Evolutionary conservation across 2,113 vertebrate genomes (phyloP).

Genomic region (Callaeas wilsoni): DNA sequence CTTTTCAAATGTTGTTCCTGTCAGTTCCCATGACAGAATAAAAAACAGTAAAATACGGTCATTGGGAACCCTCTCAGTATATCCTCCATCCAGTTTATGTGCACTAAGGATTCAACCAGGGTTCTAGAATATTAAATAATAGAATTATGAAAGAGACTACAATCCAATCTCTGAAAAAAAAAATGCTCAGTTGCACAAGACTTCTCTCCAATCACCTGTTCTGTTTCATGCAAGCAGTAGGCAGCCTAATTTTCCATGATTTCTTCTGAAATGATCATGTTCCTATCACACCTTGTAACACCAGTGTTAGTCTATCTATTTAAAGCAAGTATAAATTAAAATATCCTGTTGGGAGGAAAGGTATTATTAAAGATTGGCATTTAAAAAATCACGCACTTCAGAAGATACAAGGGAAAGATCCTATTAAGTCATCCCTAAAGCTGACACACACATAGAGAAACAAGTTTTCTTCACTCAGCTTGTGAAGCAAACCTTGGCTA

Average conservation of each 20-base stretch:
- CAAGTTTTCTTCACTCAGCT: neutral
- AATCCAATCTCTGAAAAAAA: constrained; percentile 48
- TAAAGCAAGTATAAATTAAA: constrained; percentile 37
- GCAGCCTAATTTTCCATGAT: neutral
- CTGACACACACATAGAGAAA: neutral
- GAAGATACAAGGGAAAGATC: neutral
- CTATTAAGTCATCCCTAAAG: neutral
- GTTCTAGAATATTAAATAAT: constrained; percentile 41
- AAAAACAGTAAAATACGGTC: constrained; percentile 60
- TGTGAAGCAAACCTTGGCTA: neutral
- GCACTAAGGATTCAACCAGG: constrained; percentile 25
- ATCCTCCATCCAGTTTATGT: constrained; percentile 29
- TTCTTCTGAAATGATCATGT: constrained; percentile 27
- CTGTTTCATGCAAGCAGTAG: constrained; percentile 23
- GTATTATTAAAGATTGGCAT: constrained; percentile 16
- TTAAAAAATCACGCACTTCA: neutral
- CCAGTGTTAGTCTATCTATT: constrained; percentile 2
- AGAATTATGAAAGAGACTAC: constrained; percentile 57
- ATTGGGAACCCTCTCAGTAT: constrained; percentile 32
- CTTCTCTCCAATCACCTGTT: neutral
- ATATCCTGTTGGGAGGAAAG: neutral
- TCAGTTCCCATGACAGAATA: constrained; percentile 61
- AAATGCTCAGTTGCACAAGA: constrained; percentile 26
- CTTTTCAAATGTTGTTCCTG: constrained; percentile 57
- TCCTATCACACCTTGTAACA: constrained; percentile 4